Evolutionary conservation across 2,113 vertebrate genomes (phyloP).

Genomic region (Tyrannus savana): DNA sequence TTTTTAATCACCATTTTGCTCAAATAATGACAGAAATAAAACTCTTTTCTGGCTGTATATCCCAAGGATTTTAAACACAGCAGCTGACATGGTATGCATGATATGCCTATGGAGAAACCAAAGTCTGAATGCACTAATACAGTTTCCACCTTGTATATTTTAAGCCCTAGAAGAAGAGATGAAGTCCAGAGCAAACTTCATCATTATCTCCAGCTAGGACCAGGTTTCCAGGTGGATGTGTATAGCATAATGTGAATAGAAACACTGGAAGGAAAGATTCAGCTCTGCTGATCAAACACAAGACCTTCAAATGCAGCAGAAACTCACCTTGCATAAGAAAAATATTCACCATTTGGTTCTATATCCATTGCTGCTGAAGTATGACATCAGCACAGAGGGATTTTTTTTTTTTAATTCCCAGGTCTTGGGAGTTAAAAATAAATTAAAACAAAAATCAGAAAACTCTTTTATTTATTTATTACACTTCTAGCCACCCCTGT

Average conservation of each 20-base stretch:
- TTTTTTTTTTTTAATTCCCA: not conserved
- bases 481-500: not conserved
- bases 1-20: not conserved
- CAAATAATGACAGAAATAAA: not conserved
- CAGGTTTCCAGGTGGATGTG: not conserved
- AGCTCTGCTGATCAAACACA: not conserved
- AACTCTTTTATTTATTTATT: not conserved
- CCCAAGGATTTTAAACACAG: not conserved
- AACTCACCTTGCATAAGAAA: not conserved
- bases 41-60: not conserved
- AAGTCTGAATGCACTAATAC: not conserved
- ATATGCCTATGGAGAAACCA: not conserved
- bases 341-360: not conserved
- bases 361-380: not conserved
- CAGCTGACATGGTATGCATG: not conserved
- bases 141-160: not conserved
- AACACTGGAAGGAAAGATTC: not conserved
- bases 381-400: not conserved
- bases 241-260: fast-evolving
- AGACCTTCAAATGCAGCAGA: not conserved
- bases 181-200: not conserved
- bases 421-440: not conserved
- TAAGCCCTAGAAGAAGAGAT: not conserved
- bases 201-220: not conserved
- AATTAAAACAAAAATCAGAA: too few relatives aligned